These are phyloP conservation scores for Carlito syrichta DNA, from an alignment of 2,113 vertebrate species.

Conservation along the genomic window DNA sequence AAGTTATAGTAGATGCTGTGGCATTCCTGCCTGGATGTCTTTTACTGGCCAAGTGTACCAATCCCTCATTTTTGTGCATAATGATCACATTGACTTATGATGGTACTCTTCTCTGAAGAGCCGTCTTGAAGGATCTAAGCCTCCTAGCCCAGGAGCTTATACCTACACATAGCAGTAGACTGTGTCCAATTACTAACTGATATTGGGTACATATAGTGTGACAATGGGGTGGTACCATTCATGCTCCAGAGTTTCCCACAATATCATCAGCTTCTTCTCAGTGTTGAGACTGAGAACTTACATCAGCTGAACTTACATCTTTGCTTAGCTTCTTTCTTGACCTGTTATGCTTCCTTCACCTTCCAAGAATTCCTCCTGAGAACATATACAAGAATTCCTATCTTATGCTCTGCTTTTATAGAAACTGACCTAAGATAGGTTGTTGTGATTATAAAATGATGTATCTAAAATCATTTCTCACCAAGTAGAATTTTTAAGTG, in stretches of 20 bases:
- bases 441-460: background rate
- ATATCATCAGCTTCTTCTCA: background rate
- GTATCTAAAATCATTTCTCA: background rate
- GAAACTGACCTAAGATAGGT: background rate
- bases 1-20: background rate
- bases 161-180: background rate
- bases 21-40: background rate
- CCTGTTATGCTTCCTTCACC: background rate
- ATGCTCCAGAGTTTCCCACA: background rate
- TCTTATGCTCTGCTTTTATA: background rate
- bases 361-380: background rate
- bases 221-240: background rate
- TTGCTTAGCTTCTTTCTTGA: background rate
- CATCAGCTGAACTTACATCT: background rate
- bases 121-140: background rate
- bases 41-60: background rate
- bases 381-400: background rate
- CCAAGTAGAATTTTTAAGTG: background rate
- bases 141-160: background rate
- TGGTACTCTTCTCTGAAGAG: background rate
- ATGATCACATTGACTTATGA: background rate
- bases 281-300: background rate
- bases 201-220: accelerated
- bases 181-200: background rate
- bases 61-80: background rate